Evolutionary conservation across 37 sponge, comb jelly and placozoan genomes (phyloP).

Genomic region (Diacarnus erythraeanus): DNA sequence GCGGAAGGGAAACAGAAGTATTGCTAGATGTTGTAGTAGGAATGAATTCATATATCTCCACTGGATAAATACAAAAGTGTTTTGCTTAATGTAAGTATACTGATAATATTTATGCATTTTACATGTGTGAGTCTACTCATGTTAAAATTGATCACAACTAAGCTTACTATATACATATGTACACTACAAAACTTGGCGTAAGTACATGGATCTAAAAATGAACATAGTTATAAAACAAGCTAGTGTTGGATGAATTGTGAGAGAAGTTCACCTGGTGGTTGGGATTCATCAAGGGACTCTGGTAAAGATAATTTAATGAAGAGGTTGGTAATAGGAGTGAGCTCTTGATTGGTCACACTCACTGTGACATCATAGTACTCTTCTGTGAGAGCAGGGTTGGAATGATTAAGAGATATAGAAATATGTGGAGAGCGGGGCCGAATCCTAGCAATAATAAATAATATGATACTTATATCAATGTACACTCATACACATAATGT

Average conservation of each 20-base stretch:
- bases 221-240: no score
- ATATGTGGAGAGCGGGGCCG: constrained; percentile 16
- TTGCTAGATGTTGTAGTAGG: constrained; percentile 12
- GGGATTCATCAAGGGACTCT: constrained; percentile 13
- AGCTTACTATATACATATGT: no score
- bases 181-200: no score
- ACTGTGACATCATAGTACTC: constrained; percentile 44
- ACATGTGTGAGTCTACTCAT: no score
- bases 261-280: constrained; percentile 28
- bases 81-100: no score
- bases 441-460: constrained; percentile 13
- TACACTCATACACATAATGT: no score
- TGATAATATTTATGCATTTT: no score
- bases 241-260: no score
- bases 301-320: constrained; percentile 16
- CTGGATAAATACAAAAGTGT: background rate
- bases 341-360: constrained; percentile 30
- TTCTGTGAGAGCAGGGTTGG: constrained; percentile 21
- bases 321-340: constrained; percentile 14
- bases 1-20: background rate
- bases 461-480: no score
- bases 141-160: no score
- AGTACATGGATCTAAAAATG: no score
- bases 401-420: constrained; percentile 11
- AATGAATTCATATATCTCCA: constrained; percentile 17